A percentile compares a stretch with the other conserved stretches of the same genome.
Evolutionary conservation across 2,113 vertebrate species (phyloP).

Genomic region (Glaucomys volans): DNA sequence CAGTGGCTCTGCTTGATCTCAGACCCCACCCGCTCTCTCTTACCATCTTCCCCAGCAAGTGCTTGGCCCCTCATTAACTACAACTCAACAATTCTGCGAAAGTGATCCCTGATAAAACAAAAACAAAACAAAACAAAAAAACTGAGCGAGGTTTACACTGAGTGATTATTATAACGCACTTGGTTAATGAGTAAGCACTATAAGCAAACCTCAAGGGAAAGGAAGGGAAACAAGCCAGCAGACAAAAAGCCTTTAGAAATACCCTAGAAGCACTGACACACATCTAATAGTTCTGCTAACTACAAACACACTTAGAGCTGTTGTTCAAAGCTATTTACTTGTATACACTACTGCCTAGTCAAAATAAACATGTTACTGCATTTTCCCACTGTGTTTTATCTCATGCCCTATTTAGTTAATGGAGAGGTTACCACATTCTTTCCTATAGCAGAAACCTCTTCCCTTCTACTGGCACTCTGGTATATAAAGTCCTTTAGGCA

Average conservation of each 20-base stretch:
- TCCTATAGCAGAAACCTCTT: not conserved
- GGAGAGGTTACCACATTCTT: not conserved
- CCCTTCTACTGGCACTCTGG: not conserved
- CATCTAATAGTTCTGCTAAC: not conserved
- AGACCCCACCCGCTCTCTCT: not conserved
- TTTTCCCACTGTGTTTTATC: not conserved
- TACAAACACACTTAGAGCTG: not conserved
- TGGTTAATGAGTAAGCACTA: not conserved
- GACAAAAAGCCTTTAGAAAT: not conserved
- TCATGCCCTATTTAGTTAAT: not conserved
- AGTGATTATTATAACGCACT: not conserved
- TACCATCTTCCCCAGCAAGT: not conserved
- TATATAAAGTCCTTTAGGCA: not conserved
- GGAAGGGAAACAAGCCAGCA: not conserved
- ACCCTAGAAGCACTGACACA: not conserved
- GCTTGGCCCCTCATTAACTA: not conserved
- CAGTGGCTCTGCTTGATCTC: not conserved
- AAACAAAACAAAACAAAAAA: not conserved
- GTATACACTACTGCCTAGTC: not conserved
- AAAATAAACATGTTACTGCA: not conserved
- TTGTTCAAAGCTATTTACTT: not conserved
- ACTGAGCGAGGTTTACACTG: not conserved
- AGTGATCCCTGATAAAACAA: not conserved
- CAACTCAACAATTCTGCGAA: not conserved
- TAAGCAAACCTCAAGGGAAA: not conserved